Percentiles rank a stretch among this genome's conserved stretches.
phyloP scores from a whole-genome alignment of 2,113 vertebrate species.

The Martes martes region DNA sequence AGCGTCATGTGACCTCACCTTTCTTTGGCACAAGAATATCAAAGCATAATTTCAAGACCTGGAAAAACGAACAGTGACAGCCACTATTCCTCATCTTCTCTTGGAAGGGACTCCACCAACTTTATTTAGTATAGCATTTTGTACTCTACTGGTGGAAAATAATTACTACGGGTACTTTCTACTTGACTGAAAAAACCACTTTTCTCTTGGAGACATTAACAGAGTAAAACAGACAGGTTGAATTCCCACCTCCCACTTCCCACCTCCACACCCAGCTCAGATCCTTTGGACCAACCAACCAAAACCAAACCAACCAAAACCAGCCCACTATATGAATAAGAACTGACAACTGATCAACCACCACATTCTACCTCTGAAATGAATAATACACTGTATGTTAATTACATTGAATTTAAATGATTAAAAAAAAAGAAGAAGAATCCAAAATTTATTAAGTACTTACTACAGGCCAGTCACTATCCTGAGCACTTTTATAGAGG shows the following conservation, averaged over 20 bases:
- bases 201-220: not conserved
- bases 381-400: not conserved
- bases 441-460: not conserved
- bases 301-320: not conserved
- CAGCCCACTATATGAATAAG: not conserved
- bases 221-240: not conserved
- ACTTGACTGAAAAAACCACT: not conserved
- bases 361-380: not conserved
- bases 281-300: not conserved
- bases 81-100: not conserved
- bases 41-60: not conserved
- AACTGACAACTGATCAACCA: not conserved
- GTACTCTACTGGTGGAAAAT: not conserved
- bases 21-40: not conserved
- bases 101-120: not conserved
- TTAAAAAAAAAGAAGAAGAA: not conserved
- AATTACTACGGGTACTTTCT: not conserved
- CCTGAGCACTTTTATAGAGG: not conserved
- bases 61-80: not conserved
- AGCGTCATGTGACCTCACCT: not conserved
- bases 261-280: not conserved
- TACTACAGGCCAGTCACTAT: not conserved
- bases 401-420: not conserved
- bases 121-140: constrained; percentile 25
- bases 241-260: not conserved